Evolutionary conservation across 2,888 invertebrate species (phyloP).

Genomic region (Cyrtodaria siliqua): DNA sequence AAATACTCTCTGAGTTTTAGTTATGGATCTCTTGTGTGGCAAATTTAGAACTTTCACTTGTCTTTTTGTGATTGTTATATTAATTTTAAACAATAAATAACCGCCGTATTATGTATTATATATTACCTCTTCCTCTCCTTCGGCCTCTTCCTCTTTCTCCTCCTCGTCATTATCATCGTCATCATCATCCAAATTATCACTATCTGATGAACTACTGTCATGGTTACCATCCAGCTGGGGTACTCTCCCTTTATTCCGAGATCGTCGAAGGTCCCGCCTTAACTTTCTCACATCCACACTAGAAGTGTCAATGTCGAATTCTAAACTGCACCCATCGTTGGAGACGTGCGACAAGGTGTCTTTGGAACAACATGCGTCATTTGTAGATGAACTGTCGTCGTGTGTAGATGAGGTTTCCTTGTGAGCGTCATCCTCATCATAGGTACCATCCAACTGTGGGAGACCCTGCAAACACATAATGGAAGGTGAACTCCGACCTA

Average conservation of each 20-base stretch:
- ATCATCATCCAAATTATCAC: slow-evolving; percentile 92
- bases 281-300: slow-evolving; percentile 1
- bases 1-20: too few relatives aligned
- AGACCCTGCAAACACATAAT: slow-evolving; percentile 42
- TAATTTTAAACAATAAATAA: too few relatives aligned
- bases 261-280: neutral
- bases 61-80: too few relatives aligned
- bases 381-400: too few relatives aligned
- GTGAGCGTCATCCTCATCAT: slow-evolving; percentile 75
- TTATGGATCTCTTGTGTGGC: too few relatives aligned
- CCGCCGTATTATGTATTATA: neutral
- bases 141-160: slow-evolving; percentile 91
- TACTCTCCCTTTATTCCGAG: slow-evolving; percentile 12
- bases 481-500: too few relatives aligned
- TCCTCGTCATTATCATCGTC: slow-evolving; percentile 89
- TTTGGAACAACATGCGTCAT: too few relatives aligned
- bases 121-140: slow-evolving; percentile 84
- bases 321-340: neutral
- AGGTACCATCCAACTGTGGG: slow-evolving; percentile 64
- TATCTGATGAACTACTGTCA: slow-evolving; percentile 88
- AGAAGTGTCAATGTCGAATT: slow-evolving; percentile 13
- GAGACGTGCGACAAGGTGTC: too few relatives aligned
- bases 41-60: too few relatives aligned
- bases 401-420: too few relatives aligned
- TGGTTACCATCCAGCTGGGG: slow-evolving; percentile 70